Evolutionary conservation across 2,113 vertebrate genomes (phyloP).

Genomic region (Pygoscelis antarcticus): DNA sequence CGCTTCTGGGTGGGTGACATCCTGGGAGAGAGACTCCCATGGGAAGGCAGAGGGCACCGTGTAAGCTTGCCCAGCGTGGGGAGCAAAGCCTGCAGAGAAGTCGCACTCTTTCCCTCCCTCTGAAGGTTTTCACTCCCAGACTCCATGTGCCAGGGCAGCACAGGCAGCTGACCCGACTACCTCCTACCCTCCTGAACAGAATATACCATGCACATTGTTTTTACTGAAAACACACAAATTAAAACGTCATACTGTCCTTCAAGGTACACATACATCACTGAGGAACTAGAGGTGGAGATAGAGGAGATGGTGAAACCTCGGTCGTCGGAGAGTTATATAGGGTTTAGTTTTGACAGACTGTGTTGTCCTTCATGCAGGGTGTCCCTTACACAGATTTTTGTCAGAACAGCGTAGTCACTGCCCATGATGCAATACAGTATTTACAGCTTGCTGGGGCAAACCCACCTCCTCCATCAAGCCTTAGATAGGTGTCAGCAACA

Average conservation of each 20-base stretch:
- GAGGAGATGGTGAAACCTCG: background rate
- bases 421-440: background rate
- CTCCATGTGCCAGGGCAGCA: background rate
- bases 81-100: background rate
- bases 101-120: background rate
- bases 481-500: background rate
- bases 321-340: background rate
- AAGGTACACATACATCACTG: background rate
- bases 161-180: background rate
- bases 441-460: background rate
- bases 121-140: background rate
- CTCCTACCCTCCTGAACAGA: background rate
- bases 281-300: background rate
- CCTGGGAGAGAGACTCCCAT: too few relatives aligned
- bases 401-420: background rate
- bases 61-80: background rate
- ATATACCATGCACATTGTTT: background rate
- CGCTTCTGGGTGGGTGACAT: background rate
- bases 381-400: background rate
- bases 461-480: background rate
- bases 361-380: background rate
- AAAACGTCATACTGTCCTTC: background rate
- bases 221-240: background rate
- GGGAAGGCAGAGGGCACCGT: background rate
- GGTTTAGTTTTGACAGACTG: background rate